Base-by-base conservation (phyloP, 2,797 vertebrate genomes). In the Malacoraja senta region DNA sequence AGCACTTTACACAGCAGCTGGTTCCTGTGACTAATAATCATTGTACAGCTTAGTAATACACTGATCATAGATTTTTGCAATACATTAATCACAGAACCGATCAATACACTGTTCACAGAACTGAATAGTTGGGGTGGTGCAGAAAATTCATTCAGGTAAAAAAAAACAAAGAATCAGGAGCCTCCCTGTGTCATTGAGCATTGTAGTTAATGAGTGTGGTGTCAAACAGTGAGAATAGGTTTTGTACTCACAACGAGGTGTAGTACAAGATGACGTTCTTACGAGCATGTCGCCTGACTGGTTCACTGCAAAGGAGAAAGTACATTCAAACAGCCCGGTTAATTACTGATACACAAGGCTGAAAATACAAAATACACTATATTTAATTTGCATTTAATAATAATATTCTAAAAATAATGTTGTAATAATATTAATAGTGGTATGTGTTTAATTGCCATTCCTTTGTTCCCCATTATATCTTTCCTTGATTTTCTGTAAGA, bases 231-330 rank as follows among this genome's bases (percentile, higher is more conserved):
- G 8, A 88, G 29, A 88, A 19, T 35, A 29, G 29, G 35, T 1
- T 93, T 8, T n/a, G 26, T 77, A 95, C 95, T 95, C 94, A 95
- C 95, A 95, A 95, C 72, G 95, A 95, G 92, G 95, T 93, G 8
- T 94, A 94, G 92, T 95, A 95, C 53, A 95, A 93, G 83, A 95
- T 93, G 0, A 93, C 93, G 88, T 95, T 95, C 94, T 94, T 93
- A 65, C 94, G 95, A 44, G 95, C 95, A 93, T 94, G 95, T 84
- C 88, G 93, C 71, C 94, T 94, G 79, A 95, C 94, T 35, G 94
- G 94, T 68, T 95, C 95, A 83, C 95, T 95, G 95, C 26, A 65
- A 65, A 91, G 93, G 13, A 88, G 38, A 79, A 93, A 93, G 72
- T 77, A 63, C 63, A 88, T 32, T 65, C 17, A 88, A 8, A 68